Evolutionary conservation across 2,888 invertebrate genomes (phyloP).

Genomic region (Eudasyphora cyanicolor): DNA sequence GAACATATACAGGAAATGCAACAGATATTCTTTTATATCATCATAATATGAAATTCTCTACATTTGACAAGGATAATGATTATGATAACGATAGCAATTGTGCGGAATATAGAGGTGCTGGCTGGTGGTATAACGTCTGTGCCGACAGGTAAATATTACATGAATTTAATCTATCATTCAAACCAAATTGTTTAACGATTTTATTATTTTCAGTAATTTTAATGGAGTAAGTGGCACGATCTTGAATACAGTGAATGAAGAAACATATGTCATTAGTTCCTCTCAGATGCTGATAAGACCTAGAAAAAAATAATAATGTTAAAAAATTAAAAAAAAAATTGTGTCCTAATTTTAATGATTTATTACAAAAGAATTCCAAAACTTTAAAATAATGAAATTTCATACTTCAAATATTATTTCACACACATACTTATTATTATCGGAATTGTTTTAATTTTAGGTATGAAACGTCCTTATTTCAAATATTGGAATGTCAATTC

Average conservation of each 20-base stretch:
- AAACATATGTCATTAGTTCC: slow-evolving; percentile 11
- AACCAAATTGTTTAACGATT: not conserved
- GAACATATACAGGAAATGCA: not conserved
- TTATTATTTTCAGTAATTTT: not conserved
- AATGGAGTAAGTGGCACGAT: not conserved
- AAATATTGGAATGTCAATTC: too few relatives aligned
- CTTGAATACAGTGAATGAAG: not conserved
- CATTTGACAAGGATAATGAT: slow-evolving; percentile 38
- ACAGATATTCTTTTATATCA: not conserved
- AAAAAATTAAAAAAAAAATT: too few relatives aligned
- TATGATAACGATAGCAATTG: not conserved
- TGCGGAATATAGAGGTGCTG: not conserved
- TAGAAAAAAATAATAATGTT: not conserved
- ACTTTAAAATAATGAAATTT: too few relatives aligned
- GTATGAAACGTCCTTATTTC: too few relatives aligned
- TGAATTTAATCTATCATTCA: not conserved
- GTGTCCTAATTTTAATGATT: too few relatives aligned
- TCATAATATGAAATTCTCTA: slow-evolving; percentile 23
- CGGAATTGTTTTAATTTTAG: too few relatives aligned
- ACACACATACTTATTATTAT: too few relatives aligned
- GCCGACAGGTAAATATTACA: not conserved
- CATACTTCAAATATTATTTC: too few relatives aligned
- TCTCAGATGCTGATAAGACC: slow-evolving; percentile 36
- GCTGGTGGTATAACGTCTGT: slow-evolving; percentile 35
- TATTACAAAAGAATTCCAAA: too few relatives aligned